phyloP scores from a whole-genome alignment of 2,797 vertebrate genomes.

The Sitta carolinensis region DNA sequence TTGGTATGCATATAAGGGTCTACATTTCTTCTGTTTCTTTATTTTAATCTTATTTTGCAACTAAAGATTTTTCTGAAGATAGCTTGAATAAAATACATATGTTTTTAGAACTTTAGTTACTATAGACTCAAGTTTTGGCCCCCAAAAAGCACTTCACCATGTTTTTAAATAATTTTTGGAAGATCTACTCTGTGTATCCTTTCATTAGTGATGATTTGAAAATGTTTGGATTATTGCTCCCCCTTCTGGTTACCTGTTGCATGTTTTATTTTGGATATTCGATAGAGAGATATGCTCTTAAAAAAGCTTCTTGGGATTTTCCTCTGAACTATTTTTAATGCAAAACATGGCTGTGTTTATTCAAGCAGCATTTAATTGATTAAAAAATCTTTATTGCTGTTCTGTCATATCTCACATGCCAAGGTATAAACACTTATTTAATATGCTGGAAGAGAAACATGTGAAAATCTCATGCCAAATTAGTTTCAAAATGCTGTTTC shows the following conservation, averaged over 20 bases:
- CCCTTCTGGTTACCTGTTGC: conserved; percentile 29
- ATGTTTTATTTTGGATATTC: background rate
- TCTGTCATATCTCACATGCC: background rate
- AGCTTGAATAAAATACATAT: background rate
- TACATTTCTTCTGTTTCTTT: background rate
- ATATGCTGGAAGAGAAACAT: background rate
- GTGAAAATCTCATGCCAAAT: background rate
- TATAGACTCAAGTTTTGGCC: background rate
- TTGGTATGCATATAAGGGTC: background rate
- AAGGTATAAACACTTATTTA: background rate
- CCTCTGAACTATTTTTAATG: background rate
- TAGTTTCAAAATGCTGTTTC: background rate
- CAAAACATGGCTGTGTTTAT: background rate
- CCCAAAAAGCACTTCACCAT: accelerated
- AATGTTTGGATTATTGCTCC: conserved; percentile 1
- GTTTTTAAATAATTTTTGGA: background rate
- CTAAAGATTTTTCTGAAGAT: background rate
- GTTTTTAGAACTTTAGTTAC: background rate
- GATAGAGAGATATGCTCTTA: background rate
- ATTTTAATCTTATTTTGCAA: background rate
- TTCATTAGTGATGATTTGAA: background rate
- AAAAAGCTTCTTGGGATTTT: background rate
- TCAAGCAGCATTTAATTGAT: background rate
- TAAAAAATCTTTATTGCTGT: background rate
- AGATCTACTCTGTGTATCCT: background rate